Evolutionary conservation across 1,140 invertebrate species (phyloP).

Genomic region (Drosophila tropicalis): DNA sequence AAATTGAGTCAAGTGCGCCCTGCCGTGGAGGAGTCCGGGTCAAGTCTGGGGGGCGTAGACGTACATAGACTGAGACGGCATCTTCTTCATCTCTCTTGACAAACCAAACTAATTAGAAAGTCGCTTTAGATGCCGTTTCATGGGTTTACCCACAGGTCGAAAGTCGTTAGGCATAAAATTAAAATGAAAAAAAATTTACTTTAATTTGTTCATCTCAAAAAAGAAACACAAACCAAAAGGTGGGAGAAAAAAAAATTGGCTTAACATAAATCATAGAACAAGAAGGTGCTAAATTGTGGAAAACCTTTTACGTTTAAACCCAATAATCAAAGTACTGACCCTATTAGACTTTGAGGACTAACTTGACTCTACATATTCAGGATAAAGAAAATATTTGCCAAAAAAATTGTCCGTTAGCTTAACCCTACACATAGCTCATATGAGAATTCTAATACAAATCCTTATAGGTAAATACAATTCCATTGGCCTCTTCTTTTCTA

Average conservation of each 20-base stretch:
- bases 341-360: too few species aligned
- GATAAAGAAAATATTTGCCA: too few species aligned
- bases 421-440: too few species aligned
- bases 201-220: background rate
- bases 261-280: background rate
- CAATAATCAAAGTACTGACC: too few species aligned
- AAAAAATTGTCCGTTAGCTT: too few species aligned
- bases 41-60: too few species aligned
- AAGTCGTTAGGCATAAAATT: constrained; percentile 75
- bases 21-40: constrained; percentile 34
- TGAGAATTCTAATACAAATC: too few species aligned
- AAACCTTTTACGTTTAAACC: too few species aligned
- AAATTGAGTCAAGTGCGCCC: constrained; percentile 74
- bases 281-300: too few species aligned
- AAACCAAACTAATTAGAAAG: constrained; percentile 80
- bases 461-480: too few species aligned
- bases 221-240: background rate
- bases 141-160: constrained; percentile 48
- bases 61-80: background rate
- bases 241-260: constrained; percentile 18
- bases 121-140: constrained; percentile 67
- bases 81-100: constrained; percentile 56
- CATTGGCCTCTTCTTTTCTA: too few species aligned
- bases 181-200: constrained; percentile 33
- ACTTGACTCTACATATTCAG: too few species aligned